Evolutionary conservation across 2,888 invertebrate genomes (phyloP).

Genomic region (Amphipyra berbera): DNA sequence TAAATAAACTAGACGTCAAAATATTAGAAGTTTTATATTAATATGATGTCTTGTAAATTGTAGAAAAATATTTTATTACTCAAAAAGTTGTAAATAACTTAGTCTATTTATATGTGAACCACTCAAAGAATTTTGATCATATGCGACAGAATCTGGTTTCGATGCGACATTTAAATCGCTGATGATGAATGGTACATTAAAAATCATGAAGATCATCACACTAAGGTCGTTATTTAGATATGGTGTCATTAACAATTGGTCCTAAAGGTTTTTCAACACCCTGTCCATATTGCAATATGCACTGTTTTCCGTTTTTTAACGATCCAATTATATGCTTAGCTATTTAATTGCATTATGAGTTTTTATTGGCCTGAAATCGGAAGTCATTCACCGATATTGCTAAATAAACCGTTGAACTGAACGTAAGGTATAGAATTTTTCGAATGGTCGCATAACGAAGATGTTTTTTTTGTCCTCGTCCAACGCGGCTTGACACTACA

Average conservation of each 20-base stretch:
- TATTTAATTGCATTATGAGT: constrained; percentile 48
- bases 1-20: constrained; percentile 10
- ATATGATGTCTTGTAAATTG: constrained; percentile 12
- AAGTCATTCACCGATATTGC: constrained; percentile 40
- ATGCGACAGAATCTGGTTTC: constrained; percentile 29
- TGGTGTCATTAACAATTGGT: constrained; percentile 57
- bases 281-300: constrained; percentile 7
- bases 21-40: constrained; percentile 2
- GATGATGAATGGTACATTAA: constrained; percentile 49
- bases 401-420: constrained; percentile 12
- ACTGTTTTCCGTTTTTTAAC: constrained; percentile 13
- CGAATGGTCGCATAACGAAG: not conserved
- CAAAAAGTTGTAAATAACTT: constrained; percentile 7
- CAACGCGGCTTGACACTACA: constrained; percentile 10
- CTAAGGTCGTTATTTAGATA: constrained; percentile 49
- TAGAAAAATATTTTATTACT: constrained; percentile 35
- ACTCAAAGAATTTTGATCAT: constrained; percentile 42
- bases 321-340: constrained; percentile 20
- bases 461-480: constrained; percentile 3
- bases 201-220: constrained; percentile 18
- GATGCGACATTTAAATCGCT: constrained; percentile 49
- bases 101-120: constrained; percentile 38
- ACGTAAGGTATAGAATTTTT: too few relatives aligned
- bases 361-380: constrained; percentile 39
- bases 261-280: not conserved